Conservation (phyloP, 2,888 invertebrate genomes). For the Hedychridium roseum region DNA sequence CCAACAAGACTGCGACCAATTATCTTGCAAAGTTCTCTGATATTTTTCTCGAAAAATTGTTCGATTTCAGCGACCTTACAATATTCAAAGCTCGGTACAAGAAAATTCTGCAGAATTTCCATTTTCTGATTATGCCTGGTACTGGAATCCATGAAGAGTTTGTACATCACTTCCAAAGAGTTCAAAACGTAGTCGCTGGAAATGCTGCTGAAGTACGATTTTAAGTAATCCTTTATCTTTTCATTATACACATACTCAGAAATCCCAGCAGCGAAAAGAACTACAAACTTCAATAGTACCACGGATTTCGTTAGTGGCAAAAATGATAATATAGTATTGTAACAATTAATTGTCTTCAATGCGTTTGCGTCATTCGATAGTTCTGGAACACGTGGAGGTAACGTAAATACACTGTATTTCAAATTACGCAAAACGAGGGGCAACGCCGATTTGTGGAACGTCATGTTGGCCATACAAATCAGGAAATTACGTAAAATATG, state of each 20-base stretch:
- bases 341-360: conserved; percentile 39
- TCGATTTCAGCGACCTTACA: conserved; percentile 39
- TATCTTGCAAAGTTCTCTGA: conserved; percentile 40
- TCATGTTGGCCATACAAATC: conserved; percentile 40
- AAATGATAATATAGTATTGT: conserved; percentile 44
- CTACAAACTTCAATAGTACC: conserved; percentile 40
- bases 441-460: conserved; percentile 29
- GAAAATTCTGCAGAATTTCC: conserved; percentile 54
- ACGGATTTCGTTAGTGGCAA: conserved; percentile 48
- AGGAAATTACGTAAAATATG: conserved; percentile 49
- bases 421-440: conserved; percentile 33
- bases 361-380: conserved; percentile 14
- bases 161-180: conserved; percentile 45
- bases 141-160: conserved; percentile 38
- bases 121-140: conserved; percentile 41
- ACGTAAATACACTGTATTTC: conserved; percentile 13
- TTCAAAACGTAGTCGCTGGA: conserved; percentile 31
- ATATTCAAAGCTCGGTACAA: conserved; percentile 51
- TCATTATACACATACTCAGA: conserved; percentile 39
- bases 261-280: conserved; percentile 44
- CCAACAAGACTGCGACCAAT: conserved; percentile 22
- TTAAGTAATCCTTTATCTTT: conserved; percentile 35
- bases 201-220: conserved; percentile 39
- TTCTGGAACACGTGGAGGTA: conserved; percentile 7
- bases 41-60: conserved; percentile 50